Conservation (phyloP, 2,113 vertebrate species). For the Jaculus jaculus region DNA sequence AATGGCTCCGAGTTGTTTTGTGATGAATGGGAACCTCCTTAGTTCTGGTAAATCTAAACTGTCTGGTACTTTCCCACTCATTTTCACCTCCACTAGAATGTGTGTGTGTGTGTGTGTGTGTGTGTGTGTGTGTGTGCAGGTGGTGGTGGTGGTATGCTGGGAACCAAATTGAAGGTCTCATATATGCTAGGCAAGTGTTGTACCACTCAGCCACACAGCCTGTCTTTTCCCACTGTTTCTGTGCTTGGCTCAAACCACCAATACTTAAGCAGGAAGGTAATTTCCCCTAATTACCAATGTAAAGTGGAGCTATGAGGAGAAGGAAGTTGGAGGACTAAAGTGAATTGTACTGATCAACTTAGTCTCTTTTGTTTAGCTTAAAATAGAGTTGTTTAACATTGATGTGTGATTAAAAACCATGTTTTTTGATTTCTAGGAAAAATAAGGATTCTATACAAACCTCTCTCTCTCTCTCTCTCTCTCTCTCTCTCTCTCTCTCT, state of each 20-base stretch:
- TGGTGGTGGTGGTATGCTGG: neutral
- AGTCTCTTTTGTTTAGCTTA: constrained; percentile 4
- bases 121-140: too few relatives aligned
- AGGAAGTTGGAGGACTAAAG: constrained; percentile 19
- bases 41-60: neutral
- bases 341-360: neutral
- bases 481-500: too few relatives aligned
- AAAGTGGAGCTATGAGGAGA: constrained; percentile 26
- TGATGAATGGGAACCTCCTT: neutral
- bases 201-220: too few relatives aligned
- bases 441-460: neutral
- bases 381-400: constrained; percentile 34
- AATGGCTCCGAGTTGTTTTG: neutral
- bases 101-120: neutral
- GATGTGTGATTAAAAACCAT: neutral
- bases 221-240: neutral
- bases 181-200: neutral
- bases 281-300: neutral
- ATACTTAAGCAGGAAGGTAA: neutral
- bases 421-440: constrained; percentile 2
- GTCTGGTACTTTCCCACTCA: neutral
- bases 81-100: neutral
- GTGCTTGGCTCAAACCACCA: neutral
- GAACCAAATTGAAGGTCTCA: neutral
- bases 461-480: too few relatives aligned